Evolutionary conservation across 1,140 invertebrate species (phyloP).

Genomic region (Sesamia nonagrioides): DNA sequence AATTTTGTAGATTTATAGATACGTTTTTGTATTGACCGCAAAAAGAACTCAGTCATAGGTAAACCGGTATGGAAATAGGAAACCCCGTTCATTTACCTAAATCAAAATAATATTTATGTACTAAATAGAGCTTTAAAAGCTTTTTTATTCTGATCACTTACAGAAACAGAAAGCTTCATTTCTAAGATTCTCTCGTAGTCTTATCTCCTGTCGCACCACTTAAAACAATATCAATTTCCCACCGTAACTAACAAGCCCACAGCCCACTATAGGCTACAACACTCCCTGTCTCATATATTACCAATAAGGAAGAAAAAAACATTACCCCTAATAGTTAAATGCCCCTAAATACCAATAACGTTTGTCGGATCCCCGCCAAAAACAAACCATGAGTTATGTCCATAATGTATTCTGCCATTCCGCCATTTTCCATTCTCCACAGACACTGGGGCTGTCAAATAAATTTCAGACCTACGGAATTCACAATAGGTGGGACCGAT

Average conservation of each 20-base stretch:
- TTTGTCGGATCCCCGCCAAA: slow-evolving; percentile 86
- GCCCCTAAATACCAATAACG: slow-evolving; percentile 86
- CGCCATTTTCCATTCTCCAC: slow-evolving; percentile 87
- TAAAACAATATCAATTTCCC: slow-evolving; percentile 80
- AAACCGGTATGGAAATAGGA: neutral
- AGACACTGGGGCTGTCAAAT: slow-evolving; percentile 85
- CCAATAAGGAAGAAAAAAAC: slow-evolving; percentile 72
- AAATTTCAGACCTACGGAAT: slow-evolving; percentile 85
- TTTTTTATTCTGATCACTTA: neutral
- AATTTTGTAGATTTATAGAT: neutral
- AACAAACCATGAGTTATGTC: slow-evolving; percentile 87
- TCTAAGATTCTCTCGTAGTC: neutral
- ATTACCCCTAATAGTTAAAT: slow-evolving; percentile 81
- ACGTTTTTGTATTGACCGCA: neutral
- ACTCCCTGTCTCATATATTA: slow-evolving; percentile 78
- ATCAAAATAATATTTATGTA: no score
- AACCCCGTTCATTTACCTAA: neutral
- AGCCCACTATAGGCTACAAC: slow-evolving; percentile 75
- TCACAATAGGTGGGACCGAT: slow-evolving; percentile 84
- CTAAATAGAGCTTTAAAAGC: neutral
- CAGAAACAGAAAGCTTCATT: neutral
- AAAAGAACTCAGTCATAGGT: neutral
- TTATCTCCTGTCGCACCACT: slow-evolving; percentile 48
- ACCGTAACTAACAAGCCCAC: slow-evolving; percentile 76
- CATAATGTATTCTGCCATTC: slow-evolving; percentile 84